Evolutionary conservation across 1,140 invertebrate species (phyloP), one percentile per base, ranked within the genome.

Genomic region (Tigriopus japonicus): DNA sequence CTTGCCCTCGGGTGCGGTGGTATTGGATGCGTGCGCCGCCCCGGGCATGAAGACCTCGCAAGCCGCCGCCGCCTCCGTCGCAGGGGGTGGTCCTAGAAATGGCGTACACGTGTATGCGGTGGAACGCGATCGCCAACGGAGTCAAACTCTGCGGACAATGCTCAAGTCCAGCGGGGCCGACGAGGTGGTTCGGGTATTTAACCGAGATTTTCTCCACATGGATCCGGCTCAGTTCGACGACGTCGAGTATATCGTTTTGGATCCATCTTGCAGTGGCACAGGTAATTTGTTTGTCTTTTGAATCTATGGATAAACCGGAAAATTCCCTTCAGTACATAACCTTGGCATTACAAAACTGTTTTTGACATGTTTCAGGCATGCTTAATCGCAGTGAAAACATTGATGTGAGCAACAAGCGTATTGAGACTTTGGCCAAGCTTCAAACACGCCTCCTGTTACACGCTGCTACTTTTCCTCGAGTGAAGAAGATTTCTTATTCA

Each of bases 261-360:
- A 98, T 76, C 92, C 93, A 5, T 89, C 87, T 62, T 98, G 93
- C 73, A 88, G 88, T 62, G 92, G 93, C 45, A 88, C 87, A 72
- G 94, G 94, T 70, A 63, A 69, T 66, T 40, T 45, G 59, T 17
- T 28, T 21, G 28, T 13, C 12, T n/a, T 42, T 53, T 62, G 45
- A 63, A 13, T 13, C n/a, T 49, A 14, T 23, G 14, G 14, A 1
- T n/a, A n/a, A n/a, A n/a, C n/a, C n/a, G n/a, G n/a, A n/a, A n/a
- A n/a, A n/a, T n/a, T n/a, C n/a, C n/a, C n/a, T n/a, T n/a, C n/a
- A n/a, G n/a, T n/a, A 35, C 9, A 35, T 35, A 9, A 35, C 3
- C 28, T 5, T 35, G 28, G 3, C 28, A 35, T 9, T 35, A 35
- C 28, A 3, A 3, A 35, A 35, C 28, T 9, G 9, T 35, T 35